These are phyloP conservation scores for Actias luna DNA, from an alignment of 2,888 invertebrate species.

Conservation along the genomic window DNA sequence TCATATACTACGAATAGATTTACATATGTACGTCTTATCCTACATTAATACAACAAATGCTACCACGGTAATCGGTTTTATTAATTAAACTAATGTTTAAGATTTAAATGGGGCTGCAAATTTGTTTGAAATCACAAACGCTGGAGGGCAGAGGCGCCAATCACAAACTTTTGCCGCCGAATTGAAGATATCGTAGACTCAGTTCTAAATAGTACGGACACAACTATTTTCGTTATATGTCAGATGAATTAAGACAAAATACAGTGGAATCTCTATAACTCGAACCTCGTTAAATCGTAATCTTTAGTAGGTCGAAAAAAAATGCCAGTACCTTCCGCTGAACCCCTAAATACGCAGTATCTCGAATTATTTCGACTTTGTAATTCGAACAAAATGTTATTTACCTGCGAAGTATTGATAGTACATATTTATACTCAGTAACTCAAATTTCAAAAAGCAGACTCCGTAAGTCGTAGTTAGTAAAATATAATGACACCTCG, in stretches of 20 bases:
- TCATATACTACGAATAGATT: neutral
- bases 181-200: neutral
- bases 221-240: neutral
- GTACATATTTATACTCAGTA: too few species aligned
- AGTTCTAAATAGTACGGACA: neutral
- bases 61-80: constrained; percentile 1
- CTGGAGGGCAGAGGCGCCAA: neutral
- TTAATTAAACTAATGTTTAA: neutral
- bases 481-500: too few species aligned
- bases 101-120: neutral
- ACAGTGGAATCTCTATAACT: too few species aligned
- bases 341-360: too few species aligned
- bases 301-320: too few species aligned
- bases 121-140: neutral
- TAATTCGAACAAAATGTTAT: too few species aligned
- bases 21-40: neutral
- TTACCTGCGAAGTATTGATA: too few species aligned
- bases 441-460: too few species aligned
- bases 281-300: too few species aligned
- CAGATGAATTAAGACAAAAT: neutral
- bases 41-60: constrained; percentile 9
- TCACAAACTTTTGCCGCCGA: neutral
- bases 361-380: too few species aligned
- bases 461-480: too few species aligned
- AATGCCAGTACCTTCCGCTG: too few species aligned